Evolutionary conservation across 2,888 invertebrate species (phyloP).

Genomic region (Drosophila emarginata): DNA sequence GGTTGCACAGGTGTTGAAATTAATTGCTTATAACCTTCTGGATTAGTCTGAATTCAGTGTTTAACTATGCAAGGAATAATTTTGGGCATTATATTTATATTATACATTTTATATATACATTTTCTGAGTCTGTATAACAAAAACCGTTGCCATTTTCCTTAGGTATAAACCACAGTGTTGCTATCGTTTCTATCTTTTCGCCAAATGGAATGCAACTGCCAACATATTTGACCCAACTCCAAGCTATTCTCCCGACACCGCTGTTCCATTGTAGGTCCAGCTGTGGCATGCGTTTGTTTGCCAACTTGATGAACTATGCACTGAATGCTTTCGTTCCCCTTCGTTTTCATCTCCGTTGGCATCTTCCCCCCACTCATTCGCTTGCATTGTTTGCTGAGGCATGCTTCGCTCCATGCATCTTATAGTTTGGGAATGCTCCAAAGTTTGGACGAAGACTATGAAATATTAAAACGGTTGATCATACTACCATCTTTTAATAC

Average conservation of each 20-base stretch:
- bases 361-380: constrained; percentile 1
- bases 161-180: not conserved
- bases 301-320: constrained; percentile 69
- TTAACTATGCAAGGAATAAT: too few species aligned
- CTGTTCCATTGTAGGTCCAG: constrained; percentile 15
- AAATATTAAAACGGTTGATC: constrained; percentile 52
- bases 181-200: not conserved
- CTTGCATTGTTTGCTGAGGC: constrained; percentile 14
- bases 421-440: constrained; percentile 31
- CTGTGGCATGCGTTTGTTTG: constrained; percentile 67
- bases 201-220: constrained; percentile 52
- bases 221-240: constrained; percentile 56
- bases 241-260: not conserved
- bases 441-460: constrained; percentile 32
- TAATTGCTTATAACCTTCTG: too few species aligned
- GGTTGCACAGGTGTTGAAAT: too few species aligned
- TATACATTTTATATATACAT: too few species aligned
- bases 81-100: too few species aligned
- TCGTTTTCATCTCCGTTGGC: not conserved
- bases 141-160: constrained; percentile 6
- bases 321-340: constrained; percentile 28
- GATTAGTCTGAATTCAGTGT: too few species aligned
- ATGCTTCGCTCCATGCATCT: not conserved
- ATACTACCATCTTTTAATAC: constrained; percentile 2
- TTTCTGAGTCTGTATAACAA: too few species aligned